These are phyloP conservation scores for Ylistrum balloti DNA, from an alignment of 1,140 invertebrate species.

Conservation along the genomic window DNA sequence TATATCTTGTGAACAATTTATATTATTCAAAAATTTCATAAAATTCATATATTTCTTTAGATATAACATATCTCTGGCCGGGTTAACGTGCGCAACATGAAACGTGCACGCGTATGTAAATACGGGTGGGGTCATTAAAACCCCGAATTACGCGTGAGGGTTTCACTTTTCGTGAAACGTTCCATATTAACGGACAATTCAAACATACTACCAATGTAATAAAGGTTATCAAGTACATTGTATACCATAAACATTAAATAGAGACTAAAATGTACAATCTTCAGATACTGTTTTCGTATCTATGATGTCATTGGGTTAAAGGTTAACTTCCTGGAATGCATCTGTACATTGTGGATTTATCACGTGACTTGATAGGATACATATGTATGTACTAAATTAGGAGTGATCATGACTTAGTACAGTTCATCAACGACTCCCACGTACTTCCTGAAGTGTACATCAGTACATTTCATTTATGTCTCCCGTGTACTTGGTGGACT, in stretches of 20 bases:
- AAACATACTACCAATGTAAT: background rate
- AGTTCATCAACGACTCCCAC: no score
- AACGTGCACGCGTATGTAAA: background rate
- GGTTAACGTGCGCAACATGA: no score
- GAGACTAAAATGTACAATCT: background rate
- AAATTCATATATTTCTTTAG: no score
- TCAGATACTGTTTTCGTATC: background rate
- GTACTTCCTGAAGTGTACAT: no score
- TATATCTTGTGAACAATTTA: no score
- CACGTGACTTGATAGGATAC: background rate
- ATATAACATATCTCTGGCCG: no score
- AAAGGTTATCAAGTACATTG: background rate
- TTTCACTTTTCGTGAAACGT: background rate
- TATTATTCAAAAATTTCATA: no score
- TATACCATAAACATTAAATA: background rate
- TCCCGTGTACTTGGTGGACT: background rate
- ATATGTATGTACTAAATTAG: no score
- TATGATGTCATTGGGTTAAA: background rate
- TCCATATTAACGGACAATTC: background rate
- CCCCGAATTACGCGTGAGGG: no score
- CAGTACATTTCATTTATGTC: background rate
- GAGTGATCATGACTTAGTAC: no score
- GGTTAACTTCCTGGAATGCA: background rate
- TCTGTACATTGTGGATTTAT: background rate
- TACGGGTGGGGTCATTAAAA: background rate